A percentile compares a stretch with the other conserved stretches of the same genome.
These are phyloP conservation scores for Melanaphis sacchari DNA, from an alignment of 1,140 invertebrate species.

Conservation along the genomic window DNA sequence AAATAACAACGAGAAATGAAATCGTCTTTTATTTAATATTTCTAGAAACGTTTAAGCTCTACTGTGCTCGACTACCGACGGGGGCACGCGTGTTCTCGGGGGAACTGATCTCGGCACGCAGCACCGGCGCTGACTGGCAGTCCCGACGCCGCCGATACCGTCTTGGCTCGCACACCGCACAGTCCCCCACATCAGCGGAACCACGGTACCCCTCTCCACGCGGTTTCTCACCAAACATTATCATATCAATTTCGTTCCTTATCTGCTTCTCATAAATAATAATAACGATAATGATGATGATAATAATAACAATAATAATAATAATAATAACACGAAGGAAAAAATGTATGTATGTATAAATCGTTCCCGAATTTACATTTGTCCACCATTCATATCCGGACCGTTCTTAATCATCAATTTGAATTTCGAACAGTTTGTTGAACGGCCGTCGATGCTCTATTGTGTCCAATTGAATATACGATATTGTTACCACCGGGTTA, in stretches of 20 bases:
- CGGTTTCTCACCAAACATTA: neutral
- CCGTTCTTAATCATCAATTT: neutral
- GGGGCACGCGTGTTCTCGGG: slow-evolving; percentile 23
- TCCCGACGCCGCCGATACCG: slow-evolving; percentile 36
- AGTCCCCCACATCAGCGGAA: neutral
- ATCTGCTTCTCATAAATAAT: slow-evolving; percentile 52
- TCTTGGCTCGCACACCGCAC: neutral
- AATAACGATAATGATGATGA: neutral
- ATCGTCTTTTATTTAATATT: neutral
- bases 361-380: slow-evolving; percentile 18
- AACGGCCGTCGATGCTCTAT: neutral
- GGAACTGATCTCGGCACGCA: slow-evolving; percentile 56
- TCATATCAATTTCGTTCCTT: slow-evolving; percentile 35
- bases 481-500: neutral
- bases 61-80: slow-evolving; percentile 43
- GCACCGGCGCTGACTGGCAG: slow-evolving; percentile 55
- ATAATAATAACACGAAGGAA: neutral
- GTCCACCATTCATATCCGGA: neutral
- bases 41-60: neutral
- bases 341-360: neutral
- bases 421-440: neutral
- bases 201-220: neutral
- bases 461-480: neutral
- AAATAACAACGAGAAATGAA: neutral
- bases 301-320: slow-evolving; percentile 17